A percentile compares a stretch with the other conserved stretches of the same genome.
Evolutionary conservation across 2,888 invertebrate species (phyloP).

Genomic region (Oscheius sp.): DNA sequence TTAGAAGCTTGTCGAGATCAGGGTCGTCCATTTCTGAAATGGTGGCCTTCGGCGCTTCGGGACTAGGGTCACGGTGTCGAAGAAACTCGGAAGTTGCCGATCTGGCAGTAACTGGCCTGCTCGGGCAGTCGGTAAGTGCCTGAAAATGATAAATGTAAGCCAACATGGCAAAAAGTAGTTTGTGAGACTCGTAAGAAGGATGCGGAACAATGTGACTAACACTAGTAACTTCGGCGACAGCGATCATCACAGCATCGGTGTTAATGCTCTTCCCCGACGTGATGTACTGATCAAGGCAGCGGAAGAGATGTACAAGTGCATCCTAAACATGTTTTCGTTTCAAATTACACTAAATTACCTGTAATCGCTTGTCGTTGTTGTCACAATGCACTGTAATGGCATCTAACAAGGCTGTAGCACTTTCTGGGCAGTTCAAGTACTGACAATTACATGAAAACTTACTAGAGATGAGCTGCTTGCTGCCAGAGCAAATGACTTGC

Average conservation of each 20-base stretch:
- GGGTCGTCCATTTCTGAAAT: constrained; percentile 50
- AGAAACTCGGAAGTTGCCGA: constrained; percentile 18
- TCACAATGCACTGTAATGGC: constrained; percentile 49
- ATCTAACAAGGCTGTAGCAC: constrained; percentile 50
- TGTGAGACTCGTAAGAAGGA: neutral
- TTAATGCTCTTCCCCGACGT: constrained; percentile 12
- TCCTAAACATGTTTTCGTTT: constrained; percentile 11
- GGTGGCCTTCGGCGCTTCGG: constrained; percentile 34
- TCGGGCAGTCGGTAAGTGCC: constrained; percentile 33
- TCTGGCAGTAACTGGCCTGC: constrained; percentile 8
- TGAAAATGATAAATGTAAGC: neutral
- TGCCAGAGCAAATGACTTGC: constrained; percentile 34
- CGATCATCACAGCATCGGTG: constrained; percentile 33
- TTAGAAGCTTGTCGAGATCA: constrained; percentile 61
- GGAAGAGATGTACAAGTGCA: constrained; percentile 22
- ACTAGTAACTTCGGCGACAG: constrained; percentile 31
- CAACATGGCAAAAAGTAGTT: neutral
- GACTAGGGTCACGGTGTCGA: constrained; percentile 19
- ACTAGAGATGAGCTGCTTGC: constrained; percentile 28
- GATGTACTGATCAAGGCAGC: constrained; percentile 33
- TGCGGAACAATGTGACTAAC: constrained; percentile 6
- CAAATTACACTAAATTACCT: neutral
- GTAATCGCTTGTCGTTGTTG: constrained; percentile 38
- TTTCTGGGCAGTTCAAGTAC: constrained; percentile 38
- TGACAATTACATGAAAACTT: neutral